Evolutionary conservation across 2,888 invertebrate genomes (phyloP).

Genomic region (Eupeodes latifasciatus): DNA sequence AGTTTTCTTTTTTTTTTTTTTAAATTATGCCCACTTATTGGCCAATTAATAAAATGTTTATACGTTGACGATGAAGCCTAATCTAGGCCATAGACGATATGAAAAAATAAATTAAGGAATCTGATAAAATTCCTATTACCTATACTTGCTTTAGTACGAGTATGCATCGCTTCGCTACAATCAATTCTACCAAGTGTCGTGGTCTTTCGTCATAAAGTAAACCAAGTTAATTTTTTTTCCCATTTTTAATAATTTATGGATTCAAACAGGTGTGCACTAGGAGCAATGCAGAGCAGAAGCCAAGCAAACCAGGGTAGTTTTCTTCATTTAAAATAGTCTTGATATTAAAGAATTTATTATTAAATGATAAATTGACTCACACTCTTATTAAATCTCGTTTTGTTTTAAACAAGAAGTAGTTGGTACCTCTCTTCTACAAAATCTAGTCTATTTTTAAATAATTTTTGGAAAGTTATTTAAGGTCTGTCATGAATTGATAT

Average conservation of each 20-base stretch:
- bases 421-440: no score
- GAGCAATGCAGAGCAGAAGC: not conserved
- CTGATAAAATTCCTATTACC: not conserved
- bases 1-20: not conserved
- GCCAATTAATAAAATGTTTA: slow-evolving; percentile 5
- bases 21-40: slow-evolving; percentile 17
- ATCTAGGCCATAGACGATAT: slow-evolving; percentile 18
- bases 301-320: not conserved
- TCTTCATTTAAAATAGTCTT: not conserved
- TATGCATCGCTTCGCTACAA: not conserved
- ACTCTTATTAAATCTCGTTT: not conserved
- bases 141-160: not conserved
- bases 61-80: not conserved
- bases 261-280: not conserved
- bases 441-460: not conserved
- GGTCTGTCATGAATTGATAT: not conserved
- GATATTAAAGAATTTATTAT: not conserved
- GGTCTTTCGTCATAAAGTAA: slow-evolving; percentile 15
- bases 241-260: not conserved
- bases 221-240: not conserved
- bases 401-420: not conserved
- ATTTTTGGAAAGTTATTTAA: not conserved
- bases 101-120: not conserved
- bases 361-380: not conserved
- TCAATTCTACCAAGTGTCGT: not conserved